Conservation (phyloP, 2,113 vertebrate species). For the Pituophis catenifer region DNA sequence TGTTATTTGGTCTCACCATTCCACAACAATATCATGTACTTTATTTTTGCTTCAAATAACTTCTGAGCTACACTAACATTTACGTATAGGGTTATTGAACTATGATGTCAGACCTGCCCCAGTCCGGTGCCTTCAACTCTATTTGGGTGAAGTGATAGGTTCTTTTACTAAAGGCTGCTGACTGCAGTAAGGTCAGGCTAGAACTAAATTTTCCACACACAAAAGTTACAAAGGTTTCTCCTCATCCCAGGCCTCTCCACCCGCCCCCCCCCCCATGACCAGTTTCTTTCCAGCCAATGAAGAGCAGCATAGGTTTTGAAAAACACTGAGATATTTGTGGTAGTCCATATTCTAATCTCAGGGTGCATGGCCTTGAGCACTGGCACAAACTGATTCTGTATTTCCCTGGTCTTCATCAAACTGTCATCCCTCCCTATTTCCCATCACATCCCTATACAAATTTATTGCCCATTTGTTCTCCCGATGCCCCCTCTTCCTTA, state of each 20-base stretch:
- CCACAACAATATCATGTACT: neutral
- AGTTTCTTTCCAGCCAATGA: neutral
- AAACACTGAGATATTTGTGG: neutral
- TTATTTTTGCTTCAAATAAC: neutral
- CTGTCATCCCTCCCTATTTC: neutral
- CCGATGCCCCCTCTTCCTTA: neutral
- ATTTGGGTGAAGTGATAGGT: neutral
- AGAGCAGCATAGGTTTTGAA: neutral
- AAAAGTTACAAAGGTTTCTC: neutral
- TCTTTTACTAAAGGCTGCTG: neutral
- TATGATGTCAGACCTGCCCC: neutral
- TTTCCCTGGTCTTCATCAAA: neutral
- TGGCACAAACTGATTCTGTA: neutral
- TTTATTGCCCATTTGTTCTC: neutral
- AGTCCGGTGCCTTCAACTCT: neutral
- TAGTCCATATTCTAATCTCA: neutral
- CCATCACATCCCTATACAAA: no score
- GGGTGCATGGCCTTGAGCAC: neutral
- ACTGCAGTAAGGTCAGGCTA: neutral
- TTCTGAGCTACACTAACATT: neutral
- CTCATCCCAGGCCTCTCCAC: neutral
- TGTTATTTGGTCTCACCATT: no score
- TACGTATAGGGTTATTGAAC: neutral
- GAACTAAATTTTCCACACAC: neutral
- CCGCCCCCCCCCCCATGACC: accelerated